phyloP scores from a whole-genome alignment of 2,113 vertebrate genomes.

The Hippocampus guttulatus region DNA sequence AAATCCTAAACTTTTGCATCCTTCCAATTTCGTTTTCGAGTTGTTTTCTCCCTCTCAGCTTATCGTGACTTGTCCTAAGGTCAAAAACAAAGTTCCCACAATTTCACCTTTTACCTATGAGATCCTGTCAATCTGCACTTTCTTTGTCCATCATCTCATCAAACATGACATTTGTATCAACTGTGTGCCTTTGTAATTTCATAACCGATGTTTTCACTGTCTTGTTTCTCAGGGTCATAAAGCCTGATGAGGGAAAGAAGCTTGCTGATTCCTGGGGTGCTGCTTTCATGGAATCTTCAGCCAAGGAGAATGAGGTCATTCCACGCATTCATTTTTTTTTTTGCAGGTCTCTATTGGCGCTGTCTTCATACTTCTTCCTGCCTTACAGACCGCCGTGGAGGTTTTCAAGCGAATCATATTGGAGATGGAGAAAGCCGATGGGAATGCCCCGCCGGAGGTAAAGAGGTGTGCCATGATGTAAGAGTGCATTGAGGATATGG shows the following conservation, averaged over 20 bases:
- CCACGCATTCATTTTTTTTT: too few relatives aligned
- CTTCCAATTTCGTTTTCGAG: too few relatives aligned
- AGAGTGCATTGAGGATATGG: slow-evolving; percentile 48
- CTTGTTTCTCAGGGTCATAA: slow-evolving; percentile 67
- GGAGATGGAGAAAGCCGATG: slow-evolving; percentile 80
- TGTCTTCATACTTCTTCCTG: not conserved
- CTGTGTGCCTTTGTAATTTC: not conserved
- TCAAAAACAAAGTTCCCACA: too few relatives aligned
- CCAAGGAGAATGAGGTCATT: slow-evolving; percentile 83
- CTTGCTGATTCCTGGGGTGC: slow-evolving; percentile 79
- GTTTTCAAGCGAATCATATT: slow-evolving; percentile 80
- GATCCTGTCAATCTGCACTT: too few relatives aligned
- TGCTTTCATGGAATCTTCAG: slow-evolving; percentile 81
- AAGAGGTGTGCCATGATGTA: slow-evolving; percentile 77
- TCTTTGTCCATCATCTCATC: too few relatives aligned
- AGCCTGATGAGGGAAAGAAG: slow-evolving; percentile 80
- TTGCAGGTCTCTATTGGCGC: not conserved
- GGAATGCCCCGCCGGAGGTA: slow-evolving; percentile 70
- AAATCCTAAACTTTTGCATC: too few relatives aligned
- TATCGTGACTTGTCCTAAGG: too few relatives aligned
- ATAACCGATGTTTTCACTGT: not conserved
- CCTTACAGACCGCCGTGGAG: slow-evolving; percentile 75
- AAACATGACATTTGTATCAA: not conserved
- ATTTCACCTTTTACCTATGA: too few relatives aligned
- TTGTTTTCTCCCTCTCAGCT: too few relatives aligned